Evolutionary conservation across 2,113 vertebrate genomes (phyloP).

Genomic region (Vulpes lagopus): DNA sequence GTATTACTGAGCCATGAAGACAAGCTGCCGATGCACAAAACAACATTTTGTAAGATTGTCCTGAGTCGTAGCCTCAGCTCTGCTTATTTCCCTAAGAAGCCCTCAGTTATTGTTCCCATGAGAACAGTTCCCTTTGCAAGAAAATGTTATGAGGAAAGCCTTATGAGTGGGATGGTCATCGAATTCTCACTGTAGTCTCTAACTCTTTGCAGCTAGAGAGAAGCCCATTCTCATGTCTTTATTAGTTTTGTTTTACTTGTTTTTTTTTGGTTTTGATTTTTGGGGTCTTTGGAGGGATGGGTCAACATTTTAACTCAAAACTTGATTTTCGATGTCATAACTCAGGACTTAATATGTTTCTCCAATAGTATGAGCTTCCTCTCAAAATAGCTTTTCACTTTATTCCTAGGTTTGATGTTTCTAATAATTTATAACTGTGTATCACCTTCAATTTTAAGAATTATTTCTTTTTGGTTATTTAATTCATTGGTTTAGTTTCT

Average conservation of each 20-base stretch:
- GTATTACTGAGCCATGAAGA: neutral
- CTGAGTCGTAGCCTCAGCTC: neutral
- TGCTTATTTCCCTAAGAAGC: neutral
- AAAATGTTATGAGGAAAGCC: neutral
- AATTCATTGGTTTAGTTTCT: neutral
- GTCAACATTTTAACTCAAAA: neutral
- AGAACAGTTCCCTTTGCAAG: neutral
- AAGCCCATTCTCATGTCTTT: neutral
- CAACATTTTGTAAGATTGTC: neutral
- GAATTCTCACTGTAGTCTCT: neutral
- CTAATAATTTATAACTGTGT: neutral
- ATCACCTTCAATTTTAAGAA: neutral
- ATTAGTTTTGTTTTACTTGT: neutral
- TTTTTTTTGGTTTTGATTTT: neutral
- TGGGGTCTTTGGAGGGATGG: neutral
- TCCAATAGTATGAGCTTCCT: neutral
- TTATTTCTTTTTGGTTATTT: neutral
- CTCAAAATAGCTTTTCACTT: neutral
- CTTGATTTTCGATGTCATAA: neutral
- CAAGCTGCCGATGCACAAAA: neutral
- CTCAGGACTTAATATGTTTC: neutral
- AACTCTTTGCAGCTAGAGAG: neutral
- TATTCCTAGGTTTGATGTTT: neutral
- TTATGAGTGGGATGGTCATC: neutral
- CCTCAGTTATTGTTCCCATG: too few species aligned